These are phyloP conservation scores for Ciona savignyi DNA, from an alignment of 23 tunicate genomes.

Conservation along the genomic window DNA sequence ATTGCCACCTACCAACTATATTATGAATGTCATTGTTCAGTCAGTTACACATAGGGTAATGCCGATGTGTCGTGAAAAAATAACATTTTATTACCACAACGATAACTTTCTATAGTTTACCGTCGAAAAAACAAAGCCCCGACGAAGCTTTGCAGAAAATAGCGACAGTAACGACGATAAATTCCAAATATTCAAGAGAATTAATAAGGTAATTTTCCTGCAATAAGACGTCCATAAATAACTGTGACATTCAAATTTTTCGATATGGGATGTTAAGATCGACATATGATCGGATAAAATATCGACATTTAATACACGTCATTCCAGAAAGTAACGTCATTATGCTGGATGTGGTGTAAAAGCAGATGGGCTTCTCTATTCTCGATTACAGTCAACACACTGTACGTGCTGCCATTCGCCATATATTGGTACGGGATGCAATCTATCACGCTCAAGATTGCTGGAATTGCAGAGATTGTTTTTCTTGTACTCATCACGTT, in stretches of 20 bases:
- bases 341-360: conserved; percentile 29
- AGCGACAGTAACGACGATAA: neutral
- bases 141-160: conserved; percentile 4
- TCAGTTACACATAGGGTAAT: no score
- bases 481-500: conserved; percentile 19
- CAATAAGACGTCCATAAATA: no score
- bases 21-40: no score
- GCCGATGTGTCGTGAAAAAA: no score
- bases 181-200: neutral
- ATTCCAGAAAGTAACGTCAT: conserved; percentile 1
- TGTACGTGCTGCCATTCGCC: conserved; percentile 46
- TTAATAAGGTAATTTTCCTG: no score
- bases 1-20: no score
- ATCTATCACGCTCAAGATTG: neutral
- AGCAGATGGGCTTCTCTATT: conserved; percentile 29
- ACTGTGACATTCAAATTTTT: no score
- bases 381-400: conserved; percentile 33
- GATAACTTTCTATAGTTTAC: conserved; percentile 57
- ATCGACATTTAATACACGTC: no score
- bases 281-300: no score
- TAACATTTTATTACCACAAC: no score
- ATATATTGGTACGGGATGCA: conserved; percentile 56
- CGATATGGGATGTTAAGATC: no score
- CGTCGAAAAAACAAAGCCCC: conserved; percentile 35
- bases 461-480: conserved; percentile 12